phyloP scores from a whole-genome alignment of 2,888 invertebrate species.

The Aricia artaxerxes region DNA sequence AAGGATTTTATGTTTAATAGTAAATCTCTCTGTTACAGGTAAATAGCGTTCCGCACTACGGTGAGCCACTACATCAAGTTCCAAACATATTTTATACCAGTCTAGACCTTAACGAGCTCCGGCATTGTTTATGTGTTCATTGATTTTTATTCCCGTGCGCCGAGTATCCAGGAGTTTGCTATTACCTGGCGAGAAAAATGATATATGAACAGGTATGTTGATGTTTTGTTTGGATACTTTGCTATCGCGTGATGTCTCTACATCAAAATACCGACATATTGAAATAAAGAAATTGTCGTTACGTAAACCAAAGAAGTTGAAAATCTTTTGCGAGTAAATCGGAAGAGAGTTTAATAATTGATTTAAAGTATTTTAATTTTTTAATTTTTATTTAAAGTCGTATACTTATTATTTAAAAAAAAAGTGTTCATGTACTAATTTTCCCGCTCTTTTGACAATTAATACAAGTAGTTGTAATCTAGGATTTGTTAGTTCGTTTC shows the following conservation, averaged over 20 bases:
- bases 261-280: too few relatives aligned
- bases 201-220: not conserved
- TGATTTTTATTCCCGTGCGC: constrained; percentile 24
- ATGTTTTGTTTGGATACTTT: not conserved
- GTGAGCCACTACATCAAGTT: constrained; percentile 37
- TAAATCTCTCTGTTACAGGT: constrained; percentile 56
- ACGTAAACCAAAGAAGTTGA: not conserved
- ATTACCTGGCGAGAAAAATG: constrained; percentile 16
- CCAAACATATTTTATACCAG: constrained; percentile 30
- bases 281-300: too few relatives aligned
- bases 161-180: constrained; percentile 2
- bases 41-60: constrained; percentile 46
- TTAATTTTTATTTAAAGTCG: not conserved
- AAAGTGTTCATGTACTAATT: not conserved
- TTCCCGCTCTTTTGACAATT: not conserved
- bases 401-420: not conserved
- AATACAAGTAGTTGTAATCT: constrained; percentile 58
- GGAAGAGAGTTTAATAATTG: too few relatives aligned
- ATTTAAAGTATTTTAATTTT: not conserved
- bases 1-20: constrained; percentile 44
- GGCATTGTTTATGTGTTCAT: constrained; percentile 29
- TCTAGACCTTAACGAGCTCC: constrained; percentile 27
- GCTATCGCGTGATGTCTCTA: not conserved
- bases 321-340: not conserved
- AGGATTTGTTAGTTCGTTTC: constrained; percentile 72